Percentiles rank a stretch among this genome's conserved stretches.
Conservation (phyloP, 2,113 vertebrate species). For the Dicerorhinus sumatrensis region DNA sequence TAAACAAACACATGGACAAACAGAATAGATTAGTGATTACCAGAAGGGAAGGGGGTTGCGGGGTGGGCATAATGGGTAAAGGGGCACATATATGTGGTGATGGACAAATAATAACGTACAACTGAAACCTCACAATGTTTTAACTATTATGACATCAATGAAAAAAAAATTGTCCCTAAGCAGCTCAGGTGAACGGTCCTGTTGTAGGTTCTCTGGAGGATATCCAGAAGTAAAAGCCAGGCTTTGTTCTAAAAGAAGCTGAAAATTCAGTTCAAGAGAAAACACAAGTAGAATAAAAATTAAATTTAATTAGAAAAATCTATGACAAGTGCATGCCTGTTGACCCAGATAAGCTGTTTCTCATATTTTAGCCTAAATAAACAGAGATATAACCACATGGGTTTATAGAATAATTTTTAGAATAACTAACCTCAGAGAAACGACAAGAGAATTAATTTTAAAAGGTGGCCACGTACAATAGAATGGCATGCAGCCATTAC, state of each 20-base stretch:
- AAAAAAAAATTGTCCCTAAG: not conserved
- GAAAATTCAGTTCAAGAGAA: not conserved
- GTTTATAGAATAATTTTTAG: not conserved
- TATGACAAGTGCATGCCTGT: not conserved
- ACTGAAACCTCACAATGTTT: too few species aligned
- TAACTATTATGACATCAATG: too few species aligned
- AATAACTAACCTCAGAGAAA: not conserved
- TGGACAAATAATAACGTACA: too few species aligned
- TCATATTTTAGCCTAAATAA: not conserved
- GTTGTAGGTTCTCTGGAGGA: not conserved
- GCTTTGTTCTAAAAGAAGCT: not conserved
- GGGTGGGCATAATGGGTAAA: too few species aligned
- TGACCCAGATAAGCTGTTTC: not conserved
- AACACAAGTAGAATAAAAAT: not conserved
- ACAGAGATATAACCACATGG: not conserved
- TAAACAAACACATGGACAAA: too few species aligned
- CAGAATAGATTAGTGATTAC: too few species aligned
- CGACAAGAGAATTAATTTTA: not conserved
- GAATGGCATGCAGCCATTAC: not conserved
- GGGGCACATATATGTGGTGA: too few species aligned
- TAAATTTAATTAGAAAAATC: constrained; percentile 38
- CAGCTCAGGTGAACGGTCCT: not conserved
- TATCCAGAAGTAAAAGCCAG: not conserved
- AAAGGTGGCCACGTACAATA: not conserved
- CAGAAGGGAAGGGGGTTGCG: too few species aligned